Evolutionary conservation across 2,113 vertebrate species (phyloP), one percentile per base, ranked within the genome.

Genomic region (Myotis yumanensis): DNA sequence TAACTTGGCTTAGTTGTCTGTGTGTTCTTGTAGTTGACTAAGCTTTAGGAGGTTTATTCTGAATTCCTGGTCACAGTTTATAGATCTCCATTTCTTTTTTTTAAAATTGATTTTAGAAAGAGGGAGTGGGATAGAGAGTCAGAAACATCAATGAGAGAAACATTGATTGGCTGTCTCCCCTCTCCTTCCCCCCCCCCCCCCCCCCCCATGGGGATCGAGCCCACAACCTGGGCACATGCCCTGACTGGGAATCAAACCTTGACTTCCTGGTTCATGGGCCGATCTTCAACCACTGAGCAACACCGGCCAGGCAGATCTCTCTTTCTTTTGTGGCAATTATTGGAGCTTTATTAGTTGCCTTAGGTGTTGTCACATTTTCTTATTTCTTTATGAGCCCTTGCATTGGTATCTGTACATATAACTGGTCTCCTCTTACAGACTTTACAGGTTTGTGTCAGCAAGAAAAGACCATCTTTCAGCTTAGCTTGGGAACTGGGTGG

Each of bases 1-100:
- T 75, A 89, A 43, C 66, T 83, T 54, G 12, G 0, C n/a, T 81
- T n/a, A 54, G 72, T 37, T 84, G 80, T 40, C 28, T 89, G 35
- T 79, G 71, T 91, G 82, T 28, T 82, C 25, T 81, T 89, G 11
- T 59, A 68, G 77, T 40, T 75, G 5, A 16, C 52, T 43, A 66
- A 83, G 43, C 30, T 72, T 86, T 66, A 85, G 66, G 66, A 73
- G 66, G 35, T 88, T 82, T 93, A 89, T 75, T 82, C 43, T 75
- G 48, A 82, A 54, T 73, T 89, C 32, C 46, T 57, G 37, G 23
- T 68, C 23, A 23, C 18, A 54, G 46, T 68, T 89, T 51, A 46
- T 83, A 64, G 28, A 20, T 54, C 28, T 83, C 30, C 7, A 35
- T 89, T 66, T 82, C 37, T 20, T 68, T 43, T 43, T 30, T 28